Percentiles rank a stretch among this genome's conserved stretches.
Conservation (phyloP, 1,140 invertebrate genomes). For the Aphelinus certus region DNA sequence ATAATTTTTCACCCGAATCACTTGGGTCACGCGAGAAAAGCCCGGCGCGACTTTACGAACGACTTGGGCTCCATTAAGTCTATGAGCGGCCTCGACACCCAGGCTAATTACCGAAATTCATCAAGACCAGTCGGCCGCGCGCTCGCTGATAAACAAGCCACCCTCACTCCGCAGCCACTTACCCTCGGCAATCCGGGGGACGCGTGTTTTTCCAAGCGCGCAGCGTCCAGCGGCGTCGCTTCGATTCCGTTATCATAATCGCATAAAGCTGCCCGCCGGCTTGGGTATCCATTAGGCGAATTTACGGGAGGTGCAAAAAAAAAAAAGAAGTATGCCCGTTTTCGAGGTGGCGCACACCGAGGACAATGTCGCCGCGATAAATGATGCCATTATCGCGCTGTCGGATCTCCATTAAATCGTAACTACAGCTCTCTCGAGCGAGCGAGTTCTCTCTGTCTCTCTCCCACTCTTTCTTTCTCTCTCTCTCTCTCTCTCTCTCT, state of each 20-base stretch:
- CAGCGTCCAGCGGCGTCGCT: background rate
- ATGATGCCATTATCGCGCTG: slow-evolving; percentile 39
- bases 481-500: too few relatives aligned
- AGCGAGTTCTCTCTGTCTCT: background rate
- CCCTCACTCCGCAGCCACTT: too few relatives aligned
- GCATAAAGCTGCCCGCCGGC: background rate
- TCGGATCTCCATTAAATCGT: slow-evolving; percentile 39
- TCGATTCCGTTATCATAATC: slow-evolving; percentile 18
- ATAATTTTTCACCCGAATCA: too few relatives aligned
- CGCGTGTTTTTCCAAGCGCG: background rate
- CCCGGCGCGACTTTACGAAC: too few relatives aligned
- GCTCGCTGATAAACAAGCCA: too few relatives aligned
- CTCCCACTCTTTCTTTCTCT: too few relatives aligned
- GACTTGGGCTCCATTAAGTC: too few relatives aligned
- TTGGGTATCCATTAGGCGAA: slow-evolving; percentile 21
- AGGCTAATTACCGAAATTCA: too few relatives aligned
- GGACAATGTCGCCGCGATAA: slow-evolving; percentile 28
- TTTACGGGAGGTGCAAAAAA: slow-evolving; percentile 7
- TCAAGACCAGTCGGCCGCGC: too few relatives aligned
- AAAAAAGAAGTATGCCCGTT: background rate
- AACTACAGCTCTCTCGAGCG: slow-evolving; percentile 3
- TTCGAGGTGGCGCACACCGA: background rate
- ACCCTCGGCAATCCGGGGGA: too few relatives aligned
- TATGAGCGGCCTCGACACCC: too few relatives aligned
- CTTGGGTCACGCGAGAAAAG: too few relatives aligned